These are phyloP conservation scores for Drusus annulatus DNA, from an alignment of 1,140 invertebrate genomes.

Conservation along the genomic window DNA sequence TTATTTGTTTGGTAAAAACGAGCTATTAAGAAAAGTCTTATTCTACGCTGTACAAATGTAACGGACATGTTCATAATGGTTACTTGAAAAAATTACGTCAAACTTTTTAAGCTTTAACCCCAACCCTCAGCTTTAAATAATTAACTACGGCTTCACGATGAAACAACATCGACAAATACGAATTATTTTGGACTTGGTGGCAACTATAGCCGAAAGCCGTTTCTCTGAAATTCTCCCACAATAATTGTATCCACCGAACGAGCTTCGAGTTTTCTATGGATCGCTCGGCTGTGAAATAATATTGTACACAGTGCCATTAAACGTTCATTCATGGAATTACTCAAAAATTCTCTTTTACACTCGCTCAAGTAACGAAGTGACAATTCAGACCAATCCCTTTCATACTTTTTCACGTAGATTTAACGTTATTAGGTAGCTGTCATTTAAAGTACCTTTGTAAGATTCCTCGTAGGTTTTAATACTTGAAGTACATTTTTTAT, in stretches of 20 bases:
- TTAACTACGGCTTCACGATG: constrained; percentile 15
- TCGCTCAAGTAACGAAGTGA: constrained; percentile 2
- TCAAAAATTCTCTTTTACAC: not conserved
- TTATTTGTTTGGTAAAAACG: no score
- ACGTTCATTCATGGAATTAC: constrained; percentile 10
- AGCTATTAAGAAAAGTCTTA: no score
- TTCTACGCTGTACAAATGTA: not conserved
- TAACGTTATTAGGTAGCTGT: constrained; percentile 29
- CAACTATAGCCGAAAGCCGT: no score
- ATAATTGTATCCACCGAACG: not conserved
- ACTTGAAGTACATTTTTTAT: constrained; percentile 36
- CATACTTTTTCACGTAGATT: constrained; percentile 52
- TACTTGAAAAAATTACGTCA: constrained; percentile 4
- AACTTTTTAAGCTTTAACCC: constrained; percentile 17
- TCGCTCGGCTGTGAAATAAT: not conserved
- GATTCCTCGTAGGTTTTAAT: constrained; percentile 33
- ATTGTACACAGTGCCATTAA: not conserved
- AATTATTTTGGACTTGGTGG: no score
- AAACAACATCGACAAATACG: no score
- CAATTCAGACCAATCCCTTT: constrained; percentile 49
- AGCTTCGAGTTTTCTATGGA: constrained; percentile 5
- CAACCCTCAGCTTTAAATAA: constrained; percentile 28
- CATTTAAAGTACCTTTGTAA: constrained; percentile 26
- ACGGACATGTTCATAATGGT: not conserved
- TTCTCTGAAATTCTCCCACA: no score